These are phyloP conservation scores for Harpalus rubripes DNA, from an alignment of 2,888 invertebrate species.

Conservation along the genomic window DNA sequence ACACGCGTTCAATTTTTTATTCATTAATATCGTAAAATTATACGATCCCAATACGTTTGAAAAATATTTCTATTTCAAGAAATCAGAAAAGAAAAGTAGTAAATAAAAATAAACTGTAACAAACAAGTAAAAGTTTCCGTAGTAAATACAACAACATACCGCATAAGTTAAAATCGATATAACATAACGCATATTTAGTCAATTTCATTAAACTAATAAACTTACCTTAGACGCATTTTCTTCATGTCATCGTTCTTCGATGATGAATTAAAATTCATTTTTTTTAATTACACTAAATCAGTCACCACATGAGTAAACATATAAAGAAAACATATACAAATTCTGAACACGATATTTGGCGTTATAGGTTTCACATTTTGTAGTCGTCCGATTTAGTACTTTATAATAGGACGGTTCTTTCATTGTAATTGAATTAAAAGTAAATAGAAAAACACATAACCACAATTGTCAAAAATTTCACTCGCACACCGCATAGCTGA, in stretches of 20 bases:
- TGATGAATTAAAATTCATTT: slow-evolving; percentile 8
- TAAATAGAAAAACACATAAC: slow-evolving; percentile 48
- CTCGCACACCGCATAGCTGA: not conserved
- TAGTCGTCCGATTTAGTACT: not conserved
- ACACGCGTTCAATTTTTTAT: too few relatives aligned
- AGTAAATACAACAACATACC: not conserved
- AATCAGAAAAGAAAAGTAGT: not conserved
- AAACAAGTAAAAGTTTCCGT: slow-evolving; percentile 20
- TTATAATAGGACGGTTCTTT: slow-evolving; percentile 23
- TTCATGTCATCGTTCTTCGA: not conserved
- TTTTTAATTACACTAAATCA: slow-evolving; percentile 17
- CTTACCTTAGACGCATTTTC: slow-evolving; percentile 11
- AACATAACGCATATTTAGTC: slow-evolving; percentile 13
- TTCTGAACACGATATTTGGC: slow-evolving; percentile 10
- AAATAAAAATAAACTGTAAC: not conserved
- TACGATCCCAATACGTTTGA: too few relatives aligned
- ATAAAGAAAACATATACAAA: slow-evolving; percentile 35
- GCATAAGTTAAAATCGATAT: slow-evolving; percentile 34
- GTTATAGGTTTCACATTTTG: slow-evolving; percentile 31
- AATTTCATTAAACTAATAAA: slow-evolving; percentile 7
- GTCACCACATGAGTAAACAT: slow-evolving; percentile 2
- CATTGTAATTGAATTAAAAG: slow-evolving; percentile 38
- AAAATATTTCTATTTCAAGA: not conserved
- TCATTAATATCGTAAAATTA: too few relatives aligned
- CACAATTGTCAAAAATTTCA: slow-evolving; percentile 27